These are phyloP conservation scores for Charina bottae DNA, from an alignment of 2,113 vertebrate species.

Conservation along the genomic window DNA sequence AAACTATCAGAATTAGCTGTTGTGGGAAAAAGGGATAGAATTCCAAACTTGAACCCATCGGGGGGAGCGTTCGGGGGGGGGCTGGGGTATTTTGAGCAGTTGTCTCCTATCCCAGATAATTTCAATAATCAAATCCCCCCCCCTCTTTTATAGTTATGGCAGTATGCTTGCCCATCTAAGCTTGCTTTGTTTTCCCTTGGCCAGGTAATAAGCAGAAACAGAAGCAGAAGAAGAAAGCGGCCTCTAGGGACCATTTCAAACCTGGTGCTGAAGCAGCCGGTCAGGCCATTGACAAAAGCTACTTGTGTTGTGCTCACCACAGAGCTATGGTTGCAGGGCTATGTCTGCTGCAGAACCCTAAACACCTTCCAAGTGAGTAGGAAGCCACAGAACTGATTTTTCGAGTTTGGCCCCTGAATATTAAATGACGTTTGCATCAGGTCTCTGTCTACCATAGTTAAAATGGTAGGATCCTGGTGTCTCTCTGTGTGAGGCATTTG, in stretches of 20 bases:
- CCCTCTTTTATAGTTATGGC: neutral
- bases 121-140: neutral
- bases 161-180: neutral
- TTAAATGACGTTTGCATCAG: neutral
- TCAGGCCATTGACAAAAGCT: slow-evolving; percentile 83
- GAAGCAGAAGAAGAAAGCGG: slow-evolving; percentile 76
- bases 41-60: neutral
- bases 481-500: neutral
- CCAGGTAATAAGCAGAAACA: slow-evolving; percentile 81
- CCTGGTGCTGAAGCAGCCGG: neutral
- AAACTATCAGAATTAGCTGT: neutral
- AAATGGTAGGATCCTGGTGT: neutral
- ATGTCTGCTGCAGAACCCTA: slow-evolving; percentile 75
- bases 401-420: neutral
- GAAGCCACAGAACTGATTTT: neutral
- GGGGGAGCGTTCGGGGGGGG: neutral
- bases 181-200: rapidly evolving
- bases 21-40: neutral
- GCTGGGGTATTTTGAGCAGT: neutral
- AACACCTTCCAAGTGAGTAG: slow-evolving; percentile 70
- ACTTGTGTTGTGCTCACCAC: slow-evolving; percentile 94
- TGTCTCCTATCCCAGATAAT: neutral
- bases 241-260: slow-evolving; percentile 36
- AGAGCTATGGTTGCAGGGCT: slow-evolving; percentile 92
- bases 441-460: neutral